Conservation (phyloP, 2,888 invertebrate genomes). For the Mythimna impura region DNA sequence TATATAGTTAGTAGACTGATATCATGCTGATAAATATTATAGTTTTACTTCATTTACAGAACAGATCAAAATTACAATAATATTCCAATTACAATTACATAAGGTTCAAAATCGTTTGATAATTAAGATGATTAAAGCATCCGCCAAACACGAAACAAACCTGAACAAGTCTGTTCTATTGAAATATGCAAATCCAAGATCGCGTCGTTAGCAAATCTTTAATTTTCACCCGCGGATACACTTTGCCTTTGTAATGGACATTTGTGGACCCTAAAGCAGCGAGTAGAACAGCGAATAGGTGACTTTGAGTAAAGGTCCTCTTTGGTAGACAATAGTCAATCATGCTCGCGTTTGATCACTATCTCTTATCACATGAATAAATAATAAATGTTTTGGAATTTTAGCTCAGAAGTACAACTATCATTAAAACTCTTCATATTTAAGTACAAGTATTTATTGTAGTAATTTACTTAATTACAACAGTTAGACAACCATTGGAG, state of each 20-base stretch:
- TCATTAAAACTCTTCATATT: no score
- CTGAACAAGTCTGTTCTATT: conserved; percentile 13
- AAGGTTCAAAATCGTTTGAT: background rate
- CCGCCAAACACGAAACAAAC: conserved; percentile 3
- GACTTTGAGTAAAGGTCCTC: no score
- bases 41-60: background rate
- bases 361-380: no score
- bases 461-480: no score
- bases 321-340: no score
- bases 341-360: no score
- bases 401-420: no score
- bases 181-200: conserved; percentile 61
- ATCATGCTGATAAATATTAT: background rate
- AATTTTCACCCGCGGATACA: conserved; percentile 66
- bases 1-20: background rate
- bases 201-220: conserved; percentile 64
- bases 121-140: background rate
- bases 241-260: conserved; percentile 64
- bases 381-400: no score
- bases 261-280: conserved; percentile 48
- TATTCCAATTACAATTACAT: background rate
- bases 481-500: no score
- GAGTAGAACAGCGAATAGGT: background rate
- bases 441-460: no score
- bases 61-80: background rate